Base-by-base conservation (phyloP, 2,888 invertebrate species). In the Neoascia interrupta region DNA sequence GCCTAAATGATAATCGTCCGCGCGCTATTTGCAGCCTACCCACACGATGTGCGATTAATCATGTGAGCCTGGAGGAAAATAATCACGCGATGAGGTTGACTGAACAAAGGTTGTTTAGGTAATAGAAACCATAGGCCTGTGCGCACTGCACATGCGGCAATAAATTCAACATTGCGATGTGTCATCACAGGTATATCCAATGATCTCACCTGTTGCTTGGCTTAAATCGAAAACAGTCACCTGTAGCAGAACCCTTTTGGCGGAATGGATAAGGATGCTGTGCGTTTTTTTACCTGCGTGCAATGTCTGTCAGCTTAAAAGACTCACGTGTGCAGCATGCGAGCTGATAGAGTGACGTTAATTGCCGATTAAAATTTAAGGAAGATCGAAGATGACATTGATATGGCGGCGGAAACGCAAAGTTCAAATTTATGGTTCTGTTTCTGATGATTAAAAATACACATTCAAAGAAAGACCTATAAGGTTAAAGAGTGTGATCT, bases 1-100 rank as follows among this genome's bases (percentile, higher is more conserved):
- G 72, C 66, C 64, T 79, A 79, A 79, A 72, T 79, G 66, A 79
- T 72, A 79, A 79, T 72, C 76, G 60, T 54, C 41, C 72, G 54
- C 43, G n/a, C 56, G 18, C 37, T 45, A 37, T 70, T 60, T 66
- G 72, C 58, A 43, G 18, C 34, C 60, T 72, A 54, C 76, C 76
- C 72, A 79, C 76, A 72, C 54, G 66, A n/a, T 8, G 47, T 72
- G 41, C 60, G 64, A 72, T 60, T 72, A 72, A 76, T 72, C 58
- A 63, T n/a, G 6, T 15, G 36, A 31, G 61, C 53, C 31, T 36
- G 10, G 1, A 37, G 39, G 26, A 49, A 53, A 64, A 45, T 41
- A 70, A 31, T 60, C 63, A 70, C 64, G 60, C 76, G 49, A 72
- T 39, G 47, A 49, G 11, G 69, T 39, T 19, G 68, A 51, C 41